phyloP scores from a whole-genome alignment of 2,797 vertebrate species.

The Chanos chanos region DNA sequence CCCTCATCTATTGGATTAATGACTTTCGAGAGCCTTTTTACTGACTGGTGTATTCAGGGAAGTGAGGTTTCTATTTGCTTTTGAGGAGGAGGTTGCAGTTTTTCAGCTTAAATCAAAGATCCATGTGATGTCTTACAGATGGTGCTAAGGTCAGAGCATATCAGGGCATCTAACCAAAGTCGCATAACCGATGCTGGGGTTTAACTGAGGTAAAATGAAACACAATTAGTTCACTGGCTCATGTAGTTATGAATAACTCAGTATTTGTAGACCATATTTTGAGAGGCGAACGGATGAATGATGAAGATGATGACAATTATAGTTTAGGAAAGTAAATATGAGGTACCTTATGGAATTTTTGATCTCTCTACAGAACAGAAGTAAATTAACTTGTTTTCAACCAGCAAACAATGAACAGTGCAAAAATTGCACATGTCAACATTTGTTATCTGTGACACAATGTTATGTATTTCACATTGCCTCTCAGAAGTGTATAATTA shows the following conservation, averaged over 20 bases:
- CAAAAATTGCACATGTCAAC: too few relatives aligned
- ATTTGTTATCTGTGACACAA: too few relatives aligned
- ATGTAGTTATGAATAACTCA: too few relatives aligned
- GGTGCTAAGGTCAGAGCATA: constrained; percentile 35
- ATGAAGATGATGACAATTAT: too few relatives aligned
- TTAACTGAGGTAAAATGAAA: constrained; percentile 6
- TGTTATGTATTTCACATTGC: too few relatives aligned
- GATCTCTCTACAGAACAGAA: too few relatives aligned
- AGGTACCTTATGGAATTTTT: too few relatives aligned
- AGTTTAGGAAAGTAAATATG: too few relatives aligned
- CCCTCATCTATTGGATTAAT: constrained; percentile 28
- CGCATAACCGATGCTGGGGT: neutral
- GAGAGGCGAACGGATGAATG: too few relatives aligned
- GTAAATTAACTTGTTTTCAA: too few relatives aligned
- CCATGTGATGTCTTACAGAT: constrained; percentile 55
- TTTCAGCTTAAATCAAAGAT: constrained; percentile 41
- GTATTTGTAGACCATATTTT: neutral
- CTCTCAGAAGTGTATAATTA: too few relatives aligned
- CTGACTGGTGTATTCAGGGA: constrained; percentile 48
- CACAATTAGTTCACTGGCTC: neutral
- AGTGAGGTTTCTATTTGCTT: constrained; percentile 58
- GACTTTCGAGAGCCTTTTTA: constrained; percentile 29
- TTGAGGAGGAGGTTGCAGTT: constrained; percentile 50
- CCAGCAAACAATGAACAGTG: too few relatives aligned
- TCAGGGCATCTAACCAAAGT: neutral